Percentiles rank a stretch among this genome's conserved stretches.
These are phyloP conservation scores for Ctenopoma kingsleyae DNA, from an alignment of 2,797 vertebrate genomes.

Conservation along the genomic window DNA sequence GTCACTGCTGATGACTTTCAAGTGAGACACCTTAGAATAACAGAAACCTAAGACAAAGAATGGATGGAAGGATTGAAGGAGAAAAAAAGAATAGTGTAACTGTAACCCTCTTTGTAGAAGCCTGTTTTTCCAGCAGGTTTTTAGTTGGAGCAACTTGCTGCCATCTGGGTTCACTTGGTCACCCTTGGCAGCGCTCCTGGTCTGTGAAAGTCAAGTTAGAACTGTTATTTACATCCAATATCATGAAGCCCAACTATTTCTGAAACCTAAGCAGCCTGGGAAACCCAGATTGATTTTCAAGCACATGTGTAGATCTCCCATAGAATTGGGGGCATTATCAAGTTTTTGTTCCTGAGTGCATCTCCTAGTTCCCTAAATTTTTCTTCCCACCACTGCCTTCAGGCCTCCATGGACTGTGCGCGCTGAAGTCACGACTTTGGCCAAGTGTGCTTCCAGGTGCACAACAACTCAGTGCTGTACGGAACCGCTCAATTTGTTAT, in stretches of 20 bases:
- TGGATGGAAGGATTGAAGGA: background rate
- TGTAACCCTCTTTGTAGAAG: conserved; percentile 39
- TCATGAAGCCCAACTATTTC: conserved; percentile 57
- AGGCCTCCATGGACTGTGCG: conserved; percentile 41
- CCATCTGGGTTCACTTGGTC: conserved; percentile 80
- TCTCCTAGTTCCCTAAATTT: conserved; percentile 30
- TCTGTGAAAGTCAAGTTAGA: conserved; percentile 62
- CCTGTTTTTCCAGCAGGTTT: conserved; percentile 63
- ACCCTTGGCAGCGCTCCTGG: conserved; percentile 62
- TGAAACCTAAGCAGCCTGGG: conserved; percentile 73
- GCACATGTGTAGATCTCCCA: conserved; percentile 34
- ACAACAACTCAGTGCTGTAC: conserved; percentile 47
- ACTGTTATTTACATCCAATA: conserved; percentile 68
- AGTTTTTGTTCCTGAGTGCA: conserved; percentile 37
- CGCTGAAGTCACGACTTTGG: conserved; percentile 71
- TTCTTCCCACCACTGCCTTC: conserved; percentile 41
- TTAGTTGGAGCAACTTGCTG: conserved; percentile 47
- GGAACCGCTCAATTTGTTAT: conserved; percentile 73
- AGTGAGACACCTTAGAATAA: conserved; percentile 42
- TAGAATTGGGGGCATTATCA: conserved; percentile 34
- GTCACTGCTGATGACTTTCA: conserved; percentile 33
- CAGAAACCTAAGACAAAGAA: conserved; percentile 27
- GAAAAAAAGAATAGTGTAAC: conserved; percentile 14
- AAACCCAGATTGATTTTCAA: conserved; percentile 57
- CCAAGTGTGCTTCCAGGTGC: conserved; percentile 72